Evolutionary conservation across 1,140 invertebrate species (phyloP).

Genomic region (Bombyx mandarina): DNA sequence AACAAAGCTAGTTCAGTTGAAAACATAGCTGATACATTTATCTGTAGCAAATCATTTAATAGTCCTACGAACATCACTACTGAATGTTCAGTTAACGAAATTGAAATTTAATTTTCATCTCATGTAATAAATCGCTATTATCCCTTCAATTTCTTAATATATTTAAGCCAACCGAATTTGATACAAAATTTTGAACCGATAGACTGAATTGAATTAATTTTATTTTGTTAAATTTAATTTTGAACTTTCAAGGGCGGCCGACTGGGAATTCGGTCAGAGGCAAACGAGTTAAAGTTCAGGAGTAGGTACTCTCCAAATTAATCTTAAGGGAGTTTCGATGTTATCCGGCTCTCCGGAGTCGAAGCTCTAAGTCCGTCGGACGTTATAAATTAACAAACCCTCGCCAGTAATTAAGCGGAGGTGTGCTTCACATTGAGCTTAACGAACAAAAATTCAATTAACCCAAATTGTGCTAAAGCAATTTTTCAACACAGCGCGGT

Average conservation of each 20-base stretch:
- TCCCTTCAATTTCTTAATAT: too few relatives aligned
- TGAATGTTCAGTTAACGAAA: conserved; percentile 26
- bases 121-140: too few relatives aligned
- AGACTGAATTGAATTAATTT: conserved; percentile 28
- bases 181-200: background rate
- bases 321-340: conserved; percentile 69
- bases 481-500: conserved; percentile 37
- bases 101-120: conserved; percentile 39
- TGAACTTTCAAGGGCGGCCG: conserved; percentile 49
- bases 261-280: conserved; percentile 61
- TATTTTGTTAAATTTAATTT: conserved; percentile 69
- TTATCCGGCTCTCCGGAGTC: conserved; percentile 52
- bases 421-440: conserved; percentile 56
- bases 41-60: background rate
- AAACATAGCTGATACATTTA: background rate
- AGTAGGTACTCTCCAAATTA: conserved; percentile 61
- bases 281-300: conserved; percentile 66
- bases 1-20: background rate
- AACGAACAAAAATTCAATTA: conserved; percentile 63
- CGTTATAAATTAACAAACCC: conserved; percentile 67
- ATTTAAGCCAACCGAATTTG: too few relatives aligned
- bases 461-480: conserved; percentile 45
- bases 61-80: conserved; percentile 1
- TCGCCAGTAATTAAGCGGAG: conserved; percentile 57
- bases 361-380: conserved; percentile 46